Percentiles rank a stretch among this genome's conserved stretches.
Conservation (phyloP, 2,888 invertebrate species). For the Pristionchus entomophagus region DNA sequence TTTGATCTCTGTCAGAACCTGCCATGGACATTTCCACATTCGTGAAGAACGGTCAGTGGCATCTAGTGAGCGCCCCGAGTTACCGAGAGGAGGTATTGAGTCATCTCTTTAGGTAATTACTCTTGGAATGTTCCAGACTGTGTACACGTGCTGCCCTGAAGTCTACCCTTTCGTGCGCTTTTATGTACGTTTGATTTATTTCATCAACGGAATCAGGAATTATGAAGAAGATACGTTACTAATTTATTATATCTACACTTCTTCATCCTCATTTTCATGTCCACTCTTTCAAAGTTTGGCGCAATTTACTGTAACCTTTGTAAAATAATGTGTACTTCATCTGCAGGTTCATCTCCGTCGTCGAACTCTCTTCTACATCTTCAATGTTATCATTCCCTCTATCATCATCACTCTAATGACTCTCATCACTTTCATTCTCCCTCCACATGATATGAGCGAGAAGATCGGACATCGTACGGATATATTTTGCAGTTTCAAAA, state of each 20-base stretch:
- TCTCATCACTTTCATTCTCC: slow-evolving; percentile 69
- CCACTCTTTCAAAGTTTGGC: too few species aligned
- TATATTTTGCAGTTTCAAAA: too few species aligned
- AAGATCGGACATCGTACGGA: slow-evolving; percentile 71
- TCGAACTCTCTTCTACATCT: slow-evolving; percentile 65
- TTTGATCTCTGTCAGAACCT: slow-evolving; percentile 78
- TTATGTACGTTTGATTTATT: slow-evolving; percentile 13
- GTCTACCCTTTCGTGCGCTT: slow-evolving; percentile 24
- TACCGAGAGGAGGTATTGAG: slow-evolving; percentile 13
- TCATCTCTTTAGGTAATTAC: not conserved
- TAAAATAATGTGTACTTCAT: too few species aligned
- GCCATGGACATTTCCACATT: slow-evolving; percentile 86
- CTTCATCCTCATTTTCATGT: too few species aligned
- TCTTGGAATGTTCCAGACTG: slow-evolving; percentile 22
- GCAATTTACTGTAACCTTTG: too few species aligned
- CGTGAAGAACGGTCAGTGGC: slow-evolving; percentile 61
- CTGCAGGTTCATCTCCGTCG: slow-evolving; percentile 45
- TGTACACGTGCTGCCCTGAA: slow-evolving; percentile 44
- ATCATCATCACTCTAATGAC: slow-evolving; percentile 73
- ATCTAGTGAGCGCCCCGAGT: slow-evolving; percentile 84
- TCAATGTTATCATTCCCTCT: slow-evolving; percentile 67
- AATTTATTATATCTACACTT: too few species aligned
- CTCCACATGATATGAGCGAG: slow-evolving; percentile 71
- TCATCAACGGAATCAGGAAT: too few species aligned
- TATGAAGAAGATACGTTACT: too few species aligned